Conservation (phyloP, 2,797 vertebrate species). For the Dallia pectoralis region DNA sequence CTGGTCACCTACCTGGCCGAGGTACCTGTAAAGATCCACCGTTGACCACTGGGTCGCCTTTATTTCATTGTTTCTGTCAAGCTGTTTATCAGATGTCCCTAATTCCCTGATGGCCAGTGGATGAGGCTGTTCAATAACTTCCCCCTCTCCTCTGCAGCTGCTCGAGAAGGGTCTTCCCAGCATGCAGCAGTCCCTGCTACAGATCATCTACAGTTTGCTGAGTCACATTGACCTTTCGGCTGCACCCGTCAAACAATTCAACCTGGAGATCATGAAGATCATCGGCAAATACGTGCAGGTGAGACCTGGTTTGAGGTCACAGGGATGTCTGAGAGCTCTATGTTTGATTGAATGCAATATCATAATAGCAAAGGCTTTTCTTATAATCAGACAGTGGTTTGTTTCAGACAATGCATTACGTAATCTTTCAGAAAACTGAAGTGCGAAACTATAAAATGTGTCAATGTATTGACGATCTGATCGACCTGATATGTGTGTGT, state of each 20-base stretch:
- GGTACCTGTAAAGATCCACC: constrained; percentile 64
- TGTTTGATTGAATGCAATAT: not conserved
- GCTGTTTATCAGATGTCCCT: not conserved
- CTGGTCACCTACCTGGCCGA: constrained; percentile 96
- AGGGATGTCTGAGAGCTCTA: not conserved
- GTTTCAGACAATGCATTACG: not conserved
- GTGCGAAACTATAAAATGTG: not conserved
- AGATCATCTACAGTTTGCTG: constrained; percentile 96
- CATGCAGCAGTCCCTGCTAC: constrained; percentile 96
- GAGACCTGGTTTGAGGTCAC: constrained; percentile 39
- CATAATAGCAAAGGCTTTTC: not conserved
- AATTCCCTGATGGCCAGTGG: not conserved
- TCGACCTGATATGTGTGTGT: constrained; percentile 24
- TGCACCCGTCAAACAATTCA: constrained; percentile 96
- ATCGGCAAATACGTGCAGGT: constrained; percentile 99
- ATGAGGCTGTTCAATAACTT: constrained; percentile 1
- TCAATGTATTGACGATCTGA: not conserved
- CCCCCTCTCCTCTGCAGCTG: constrained; percentile 69
- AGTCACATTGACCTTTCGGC: constrained; percentile 94
- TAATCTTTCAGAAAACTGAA: not conserved
- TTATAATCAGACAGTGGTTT: not conserved
- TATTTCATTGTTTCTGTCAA: not conserved
- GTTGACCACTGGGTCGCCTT: not conserved
- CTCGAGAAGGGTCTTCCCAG: constrained; percentile 94
- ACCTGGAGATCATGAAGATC: constrained; percentile 98